Conservation (phyloP, 2,113 vertebrate genomes). For the Perognathus longimembris region DNA sequence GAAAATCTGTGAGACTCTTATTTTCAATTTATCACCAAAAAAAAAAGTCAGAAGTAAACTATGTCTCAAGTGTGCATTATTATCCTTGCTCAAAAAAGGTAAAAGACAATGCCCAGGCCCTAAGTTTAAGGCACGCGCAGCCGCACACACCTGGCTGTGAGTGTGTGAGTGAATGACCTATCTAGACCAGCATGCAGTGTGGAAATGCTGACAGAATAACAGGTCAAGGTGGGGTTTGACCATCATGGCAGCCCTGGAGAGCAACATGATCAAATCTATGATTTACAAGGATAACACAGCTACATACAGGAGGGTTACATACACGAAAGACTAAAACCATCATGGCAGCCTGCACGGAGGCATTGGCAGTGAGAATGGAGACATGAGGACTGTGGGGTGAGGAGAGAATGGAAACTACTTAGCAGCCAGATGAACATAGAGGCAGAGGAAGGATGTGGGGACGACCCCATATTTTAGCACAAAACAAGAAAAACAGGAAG, state of each 20-base stretch:
- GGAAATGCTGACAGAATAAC: background rate
- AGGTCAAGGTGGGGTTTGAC: background rate
- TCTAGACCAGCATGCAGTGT: background rate
- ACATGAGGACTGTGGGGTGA: background rate
- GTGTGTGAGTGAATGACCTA: background rate
- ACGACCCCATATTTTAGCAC: background rate
- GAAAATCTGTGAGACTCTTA: too few relatives aligned
- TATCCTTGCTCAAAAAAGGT: too few relatives aligned
- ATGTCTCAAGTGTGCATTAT: too few relatives aligned
- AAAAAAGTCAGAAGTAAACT: too few relatives aligned
- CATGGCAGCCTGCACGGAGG: background rate
- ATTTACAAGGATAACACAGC: constrained; percentile 57
- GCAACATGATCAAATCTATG: background rate
- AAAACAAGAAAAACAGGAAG: constrained; percentile 64
- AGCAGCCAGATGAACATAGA: background rate
- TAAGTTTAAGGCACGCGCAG: too few relatives aligned
- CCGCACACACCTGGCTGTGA: too few relatives aligned
- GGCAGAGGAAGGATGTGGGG: background rate
- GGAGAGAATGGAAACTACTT: background rate
- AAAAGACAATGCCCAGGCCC: too few relatives aligned
- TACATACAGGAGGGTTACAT: constrained; percentile 24
- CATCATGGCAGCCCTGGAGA: background rate
- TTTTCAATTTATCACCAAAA: too few relatives aligned
- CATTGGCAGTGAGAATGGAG: background rate
- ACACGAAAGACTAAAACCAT: constrained; percentile 40